Evolutionary conservation across 2,888 invertebrate species (phyloP).

Genomic region (Palloptera scutellata): DNA sequence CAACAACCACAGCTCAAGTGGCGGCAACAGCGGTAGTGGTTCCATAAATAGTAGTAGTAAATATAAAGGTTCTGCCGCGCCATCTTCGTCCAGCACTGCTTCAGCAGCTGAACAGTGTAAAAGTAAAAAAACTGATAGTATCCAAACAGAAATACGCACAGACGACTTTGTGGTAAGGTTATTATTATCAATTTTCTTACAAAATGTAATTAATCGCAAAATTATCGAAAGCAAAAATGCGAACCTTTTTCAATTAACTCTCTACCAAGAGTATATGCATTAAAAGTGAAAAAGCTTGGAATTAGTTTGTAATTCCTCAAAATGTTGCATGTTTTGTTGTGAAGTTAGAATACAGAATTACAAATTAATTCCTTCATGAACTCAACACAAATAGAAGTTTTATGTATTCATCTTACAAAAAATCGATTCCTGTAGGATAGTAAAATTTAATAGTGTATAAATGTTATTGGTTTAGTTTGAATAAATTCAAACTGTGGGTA

Average conservation of each 20-base stretch:
- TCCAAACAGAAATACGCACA: conserved; percentile 74
- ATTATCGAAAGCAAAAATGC: conserved; percentile 37
- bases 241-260: conserved; percentile 24
- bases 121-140: conserved; percentile 66
- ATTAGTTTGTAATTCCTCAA: conserved; percentile 36
- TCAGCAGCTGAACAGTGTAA: conserved; percentile 54
- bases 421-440: too few relatives aligned
- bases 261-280: neutral
- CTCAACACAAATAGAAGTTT: neutral
- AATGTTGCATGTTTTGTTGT: neutral
- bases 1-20: conserved; percentile 43
- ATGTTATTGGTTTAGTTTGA: too few relatives aligned
- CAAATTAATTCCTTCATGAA: conserved; percentile 6
- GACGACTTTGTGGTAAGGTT: conserved; percentile 74
- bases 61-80: conserved; percentile 43
- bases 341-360: neutral
- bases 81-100: conserved; percentile 35
- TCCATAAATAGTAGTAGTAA: conserved; percentile 43
- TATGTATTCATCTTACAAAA: neutral
- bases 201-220: conserved; percentile 36
- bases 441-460: too few relatives aligned
- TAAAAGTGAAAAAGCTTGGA: conserved; percentile 31
- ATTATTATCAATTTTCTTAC: conserved; percentile 64
- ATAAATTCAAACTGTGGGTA: too few relatives aligned
- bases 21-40: conserved; percentile 42